These are phyloP conservation scores for Cossypha heuglini DNA, from an alignment of 2,797 vertebrate species.

Conservation along the genomic window DNA sequence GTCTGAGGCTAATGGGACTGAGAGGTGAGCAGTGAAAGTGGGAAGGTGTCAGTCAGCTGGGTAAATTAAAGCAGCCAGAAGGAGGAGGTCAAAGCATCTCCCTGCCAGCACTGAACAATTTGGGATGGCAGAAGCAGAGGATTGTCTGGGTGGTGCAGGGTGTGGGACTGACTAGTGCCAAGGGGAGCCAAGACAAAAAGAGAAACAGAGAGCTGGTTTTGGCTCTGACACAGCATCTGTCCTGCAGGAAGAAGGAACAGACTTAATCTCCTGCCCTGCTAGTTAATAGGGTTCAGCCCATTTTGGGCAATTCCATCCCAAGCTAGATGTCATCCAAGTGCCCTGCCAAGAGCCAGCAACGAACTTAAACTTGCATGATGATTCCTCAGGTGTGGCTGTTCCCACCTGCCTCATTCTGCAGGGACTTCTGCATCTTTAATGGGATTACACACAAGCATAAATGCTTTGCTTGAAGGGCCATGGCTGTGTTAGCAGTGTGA, in stretches of 20 bases:
- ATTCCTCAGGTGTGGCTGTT: neutral
- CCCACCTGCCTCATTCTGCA: neutral
- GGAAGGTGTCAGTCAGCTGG: neutral
- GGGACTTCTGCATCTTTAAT: neutral
- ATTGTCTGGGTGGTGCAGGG: neutral
- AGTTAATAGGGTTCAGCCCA: neutral
- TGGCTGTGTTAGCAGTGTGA: neutral
- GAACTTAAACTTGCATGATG: neutral
- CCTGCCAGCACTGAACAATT: neutral
- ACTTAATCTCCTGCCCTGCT: neutral
- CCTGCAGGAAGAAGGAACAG: neutral
- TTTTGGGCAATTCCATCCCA: neutral
- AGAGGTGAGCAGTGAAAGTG: neutral
- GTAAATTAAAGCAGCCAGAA: neutral
- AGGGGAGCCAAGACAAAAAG: neutral
- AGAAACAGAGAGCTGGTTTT: neutral
- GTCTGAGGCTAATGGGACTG: neutral
- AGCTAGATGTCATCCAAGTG: neutral
- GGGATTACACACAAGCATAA: neutral
- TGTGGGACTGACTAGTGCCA: neutral
- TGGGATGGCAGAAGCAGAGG: neutral
- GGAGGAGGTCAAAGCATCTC: neutral
- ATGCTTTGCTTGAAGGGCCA: fast-evolving
- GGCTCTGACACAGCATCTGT: neutral
- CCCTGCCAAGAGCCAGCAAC: neutral